phyloP scores from a whole-genome alignment of 2,113 vertebrate species.

The Varanus salvator region DNA sequence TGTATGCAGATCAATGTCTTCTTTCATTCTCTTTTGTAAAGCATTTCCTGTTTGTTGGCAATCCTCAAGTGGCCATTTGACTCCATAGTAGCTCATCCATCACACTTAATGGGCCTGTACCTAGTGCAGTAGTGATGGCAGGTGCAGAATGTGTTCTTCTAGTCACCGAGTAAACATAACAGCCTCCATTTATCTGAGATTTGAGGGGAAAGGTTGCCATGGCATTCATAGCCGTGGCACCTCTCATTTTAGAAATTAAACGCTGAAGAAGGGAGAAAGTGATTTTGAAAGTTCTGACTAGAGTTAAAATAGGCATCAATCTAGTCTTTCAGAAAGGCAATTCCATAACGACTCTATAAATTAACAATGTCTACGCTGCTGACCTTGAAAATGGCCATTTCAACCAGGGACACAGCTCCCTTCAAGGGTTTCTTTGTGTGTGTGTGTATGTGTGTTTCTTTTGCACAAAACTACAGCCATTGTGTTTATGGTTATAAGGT shows the following conservation, averaged over 20 bases:
- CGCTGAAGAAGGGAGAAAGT: constrained; percentile 1
- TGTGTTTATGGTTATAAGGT: constrained; percentile 48
- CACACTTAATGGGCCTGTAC: neutral
- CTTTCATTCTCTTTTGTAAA: too few relatives aligned
- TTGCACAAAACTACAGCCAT: constrained; percentile 52
- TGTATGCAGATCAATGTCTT: too few relatives aligned
- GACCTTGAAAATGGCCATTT: constrained; percentile 53
- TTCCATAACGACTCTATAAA: constrained; percentile 45
- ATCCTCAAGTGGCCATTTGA: too few relatives aligned
- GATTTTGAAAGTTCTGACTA: neutral
- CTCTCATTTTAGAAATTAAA: constrained; percentile 24
- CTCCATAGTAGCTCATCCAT: neutral
- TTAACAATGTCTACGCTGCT: constrained; percentile 55
- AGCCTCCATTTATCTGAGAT: neutral
- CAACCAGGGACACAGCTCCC: constrained; percentile 21
- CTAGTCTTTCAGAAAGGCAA: constrained; percentile 39
- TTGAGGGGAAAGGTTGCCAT: neutral
- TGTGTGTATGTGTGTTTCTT: constrained; percentile 7
- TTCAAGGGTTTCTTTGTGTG: constrained; percentile 37
- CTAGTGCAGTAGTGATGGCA: neutral
- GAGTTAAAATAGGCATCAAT: constrained; percentile 51
- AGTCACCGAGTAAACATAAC: neutral
- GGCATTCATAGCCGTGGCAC: neutral
- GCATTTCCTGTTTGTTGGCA: too few relatives aligned
- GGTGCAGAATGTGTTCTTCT: neutral